Evolutionary conservation across 2,888 invertebrate species (phyloP), one percentile per base, ranked within the genome.

Genomic region (Plagodis pulveraria): DNA sequence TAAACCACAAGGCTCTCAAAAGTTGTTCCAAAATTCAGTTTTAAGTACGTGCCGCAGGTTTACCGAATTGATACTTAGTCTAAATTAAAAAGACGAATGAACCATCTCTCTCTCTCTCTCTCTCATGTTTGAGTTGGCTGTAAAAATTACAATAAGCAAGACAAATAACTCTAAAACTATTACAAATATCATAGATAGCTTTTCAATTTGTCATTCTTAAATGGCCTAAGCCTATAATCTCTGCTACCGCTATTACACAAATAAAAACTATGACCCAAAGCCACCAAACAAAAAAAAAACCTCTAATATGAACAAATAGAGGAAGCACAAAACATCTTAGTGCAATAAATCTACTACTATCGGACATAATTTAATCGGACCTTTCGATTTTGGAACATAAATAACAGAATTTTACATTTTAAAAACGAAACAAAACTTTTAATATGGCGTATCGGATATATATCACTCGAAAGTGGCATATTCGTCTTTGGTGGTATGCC

Each of bases 341-440:
- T 65, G 68, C 79, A 70, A 90, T 91, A 91, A 92, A 92, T 92
- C 84, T 85, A 72, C 77, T 83, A 82, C 81, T 86, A 87, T 87
- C 84, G 80, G 85, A 80, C 90, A 91, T 91, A 86, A 87, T 90
- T 91, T 90, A 90, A 91, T 89, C 90, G 88, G 80, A 85, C 87
- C 90, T 88, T 82, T 90, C 90, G 91, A 91, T 92, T 90, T 88
- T 84, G 84, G 73, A 77, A 71, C 89, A 91, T 92, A 92, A 92
- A 92, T 92, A 83, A 91, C 86, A 82, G 89, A 91, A 88, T 92
- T 91, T 90, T 85, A 91, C 87, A 89, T 89, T 88, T 79, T 73
- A 84, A 86, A 84, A 86, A 87, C 78, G 82, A 91, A 90, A 89
- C 80, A 90, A 90, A 89, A 90, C 87, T 80, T 88, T 90, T 91